Conservation (phyloP, 2,888 invertebrate genomes). For the Rhodophaea formosa region DNA sequence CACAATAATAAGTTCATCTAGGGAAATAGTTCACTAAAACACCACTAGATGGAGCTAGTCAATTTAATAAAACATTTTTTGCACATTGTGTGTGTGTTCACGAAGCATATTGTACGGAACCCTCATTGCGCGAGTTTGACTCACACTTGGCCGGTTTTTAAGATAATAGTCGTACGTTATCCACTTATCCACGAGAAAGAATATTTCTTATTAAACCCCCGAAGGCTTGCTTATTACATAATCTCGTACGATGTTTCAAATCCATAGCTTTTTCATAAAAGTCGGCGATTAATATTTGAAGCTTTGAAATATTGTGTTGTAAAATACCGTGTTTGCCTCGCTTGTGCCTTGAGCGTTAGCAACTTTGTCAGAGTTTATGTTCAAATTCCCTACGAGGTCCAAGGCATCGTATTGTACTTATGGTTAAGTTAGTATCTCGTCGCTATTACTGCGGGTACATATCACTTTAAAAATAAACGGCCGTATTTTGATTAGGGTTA, state of each 20-base stretch:
- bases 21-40: too few species aligned
- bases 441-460: too few species aligned
- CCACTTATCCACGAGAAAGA: background rate
- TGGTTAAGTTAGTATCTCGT: background rate
- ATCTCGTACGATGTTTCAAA: slow-evolving; percentile 1
- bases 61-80: too few species aligned
- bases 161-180: background rate
- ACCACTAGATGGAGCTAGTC: too few species aligned
- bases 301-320: slow-evolving; percentile 27
- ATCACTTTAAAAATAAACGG: too few species aligned
- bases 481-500: too few species aligned
- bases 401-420: slow-evolving; percentile 34
- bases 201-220: slow-evolving; percentile 7
- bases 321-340: slow-evolving; percentile 18
- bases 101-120: too few species aligned
- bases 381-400: background rate
- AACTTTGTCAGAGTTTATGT: slow-evolving; percentile 37
- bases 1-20: too few species aligned
- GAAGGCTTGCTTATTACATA: slow-evolving; percentile 7
- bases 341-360: slow-evolving; percentile 31
- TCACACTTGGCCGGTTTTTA: too few species aligned
- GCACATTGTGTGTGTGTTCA: too few species aligned
- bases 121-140: too few species aligned
- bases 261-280: slow-evolving; percentile 8
- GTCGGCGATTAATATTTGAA: slow-evolving; percentile 7